These are phyloP conservation scores for Astyanax mexicanus DNA, from an alignment of 2,797 vertebrate genomes.

Conservation along the genomic window DNA sequence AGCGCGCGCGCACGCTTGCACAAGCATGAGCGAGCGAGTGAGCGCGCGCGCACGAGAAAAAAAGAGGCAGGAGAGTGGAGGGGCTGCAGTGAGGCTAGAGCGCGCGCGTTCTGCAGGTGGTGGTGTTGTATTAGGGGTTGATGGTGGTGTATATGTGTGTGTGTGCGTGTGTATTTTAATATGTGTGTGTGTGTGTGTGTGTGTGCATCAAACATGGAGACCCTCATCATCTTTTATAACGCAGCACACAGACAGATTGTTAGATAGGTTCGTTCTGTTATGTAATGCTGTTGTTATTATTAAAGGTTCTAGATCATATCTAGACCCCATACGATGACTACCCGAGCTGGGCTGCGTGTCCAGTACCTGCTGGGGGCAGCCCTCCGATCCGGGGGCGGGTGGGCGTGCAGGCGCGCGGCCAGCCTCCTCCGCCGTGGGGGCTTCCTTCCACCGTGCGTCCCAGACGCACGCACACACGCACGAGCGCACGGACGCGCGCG, in stretches of 20 bases:
- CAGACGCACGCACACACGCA: too few relatives aligned
- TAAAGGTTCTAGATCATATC: conserved; percentile 26
- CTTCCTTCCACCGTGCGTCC: not conserved
- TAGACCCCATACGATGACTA: conserved; percentile 12
- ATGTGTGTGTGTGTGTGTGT: not conserved
- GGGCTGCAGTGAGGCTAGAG: conserved; percentile 84
- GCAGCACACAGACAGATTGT: too few relatives aligned
- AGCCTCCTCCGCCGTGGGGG: not conserved
- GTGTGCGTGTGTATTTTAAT: conserved; percentile 53
- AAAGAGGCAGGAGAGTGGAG: too few relatives aligned
- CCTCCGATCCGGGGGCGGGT: not conserved
- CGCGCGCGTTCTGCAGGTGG: conserved; percentile 96
- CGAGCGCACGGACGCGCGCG: too few relatives aligned
- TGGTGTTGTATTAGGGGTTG: conserved; percentile 80
- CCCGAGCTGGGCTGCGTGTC: not conserved
- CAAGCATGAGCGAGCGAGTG: conserved; percentile 77
- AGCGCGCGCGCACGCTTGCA: too few relatives aligned
- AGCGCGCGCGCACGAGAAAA: too few relatives aligned
- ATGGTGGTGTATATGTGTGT: conserved; percentile 71
- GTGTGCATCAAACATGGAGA: conserved; percentile 44
- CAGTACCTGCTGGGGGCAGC: conserved; percentile 5
- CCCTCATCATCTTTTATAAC: too few relatives aligned
- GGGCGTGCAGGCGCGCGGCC: not conserved
- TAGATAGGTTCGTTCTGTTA: too few relatives aligned
- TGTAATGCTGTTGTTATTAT: conserved; percentile 25